phyloP scores from a whole-genome alignment of 2,113 vertebrate genomes.

The Pica pica region DNA sequence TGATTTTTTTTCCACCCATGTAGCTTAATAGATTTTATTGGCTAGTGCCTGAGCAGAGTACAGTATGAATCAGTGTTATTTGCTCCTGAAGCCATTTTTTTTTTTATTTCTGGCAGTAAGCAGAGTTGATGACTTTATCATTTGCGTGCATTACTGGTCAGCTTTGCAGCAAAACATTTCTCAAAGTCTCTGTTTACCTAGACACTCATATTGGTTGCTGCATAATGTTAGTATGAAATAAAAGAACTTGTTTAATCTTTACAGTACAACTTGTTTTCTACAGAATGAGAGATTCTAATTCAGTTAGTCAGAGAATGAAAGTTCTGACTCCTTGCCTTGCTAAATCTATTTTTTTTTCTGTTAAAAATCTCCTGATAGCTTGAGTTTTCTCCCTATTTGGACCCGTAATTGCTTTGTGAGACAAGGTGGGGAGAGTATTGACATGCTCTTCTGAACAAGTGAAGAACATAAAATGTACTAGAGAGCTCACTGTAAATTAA shows the following conservation, averaged over 20 bases:
- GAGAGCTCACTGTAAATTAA: conserved; percentile 13
- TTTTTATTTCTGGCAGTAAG: conserved; percentile 50
- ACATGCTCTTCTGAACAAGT: not conserved
- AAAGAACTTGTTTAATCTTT: conserved; percentile 72
- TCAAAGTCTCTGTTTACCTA: conserved; percentile 66
- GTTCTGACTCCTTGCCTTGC: not conserved
- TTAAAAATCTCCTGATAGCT: not conserved
- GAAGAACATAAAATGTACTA: conserved; percentile 9
- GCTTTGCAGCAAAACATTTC: conserved; percentile 66
- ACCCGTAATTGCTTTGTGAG: not conserved
- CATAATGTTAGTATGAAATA: conserved; percentile 74
- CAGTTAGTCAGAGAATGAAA: not conserved
- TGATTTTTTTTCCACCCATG: conserved; percentile 33
- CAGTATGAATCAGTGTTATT: conserved; percentile 75
- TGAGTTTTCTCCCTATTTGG: not conserved
- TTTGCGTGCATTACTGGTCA: conserved; percentile 64
- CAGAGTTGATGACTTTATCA: conserved; percentile 62
- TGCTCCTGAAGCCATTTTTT: conserved; percentile 67
- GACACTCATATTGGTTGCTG: conserved; percentile 66
- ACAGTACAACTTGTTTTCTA: conserved; percentile 32
- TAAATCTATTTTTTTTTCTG: not conserved
- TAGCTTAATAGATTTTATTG: conserved; percentile 71
- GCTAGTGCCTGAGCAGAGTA: conserved; percentile 73
- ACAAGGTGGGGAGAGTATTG: not conserved
- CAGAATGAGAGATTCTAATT: not conserved